Base-by-base conservation (phyloP, 2,797 vertebrate species). In the Artibeus jamaicensis region DNA sequence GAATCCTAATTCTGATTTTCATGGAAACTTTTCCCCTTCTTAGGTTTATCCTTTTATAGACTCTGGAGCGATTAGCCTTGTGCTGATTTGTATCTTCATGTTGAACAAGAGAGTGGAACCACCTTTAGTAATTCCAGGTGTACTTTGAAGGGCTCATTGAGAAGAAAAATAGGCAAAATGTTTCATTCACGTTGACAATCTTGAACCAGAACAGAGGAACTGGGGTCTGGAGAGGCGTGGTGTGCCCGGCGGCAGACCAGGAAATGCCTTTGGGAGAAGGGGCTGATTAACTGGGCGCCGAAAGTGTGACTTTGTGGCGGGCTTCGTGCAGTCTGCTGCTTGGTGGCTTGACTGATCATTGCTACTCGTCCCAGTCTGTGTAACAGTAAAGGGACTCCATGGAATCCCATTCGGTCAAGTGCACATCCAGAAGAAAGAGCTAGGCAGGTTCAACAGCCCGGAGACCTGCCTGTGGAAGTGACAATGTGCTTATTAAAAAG, bases 111-210 rank as follows among this genome's bases (percentile, higher is more conserved):
- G 71, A 46, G 48, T 81, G 81, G 46, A 93, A 62, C 32, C 55
- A 74, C 29, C 48, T 70, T 95, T 19, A n/a, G 8, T 93, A 57
- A 44, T 53, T 91, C 14, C 16, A 37, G 46, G 68, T 78, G 6
- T 76, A 91, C 91, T 96, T 85, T 76, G 76, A 93, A 92, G 55
- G 11, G 50, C 91, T 76, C 65, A 18, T 83, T 34, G 86, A 70
- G 70, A 89, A 50, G 91, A 89, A 74, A 92, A 83, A 83, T 32
- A 85, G 73, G 24, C n/a, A 88, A 44, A 79, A 48, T 11, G 34
- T 18, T 88, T 96, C 22, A 29, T 87, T 94, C 85, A 4, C 79
- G 34, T 74, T 34, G 62, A 37, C 16, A 32, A 2, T 46, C 19
- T 57, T 3, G 59, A 79, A 90, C 39, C 26, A n/a, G 34, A 73